Base-by-base conservation (phyloP, 30 jellyfish, hydroid and myxozoan genomes). In the Chrysaora quinquecirrha region DNA sequence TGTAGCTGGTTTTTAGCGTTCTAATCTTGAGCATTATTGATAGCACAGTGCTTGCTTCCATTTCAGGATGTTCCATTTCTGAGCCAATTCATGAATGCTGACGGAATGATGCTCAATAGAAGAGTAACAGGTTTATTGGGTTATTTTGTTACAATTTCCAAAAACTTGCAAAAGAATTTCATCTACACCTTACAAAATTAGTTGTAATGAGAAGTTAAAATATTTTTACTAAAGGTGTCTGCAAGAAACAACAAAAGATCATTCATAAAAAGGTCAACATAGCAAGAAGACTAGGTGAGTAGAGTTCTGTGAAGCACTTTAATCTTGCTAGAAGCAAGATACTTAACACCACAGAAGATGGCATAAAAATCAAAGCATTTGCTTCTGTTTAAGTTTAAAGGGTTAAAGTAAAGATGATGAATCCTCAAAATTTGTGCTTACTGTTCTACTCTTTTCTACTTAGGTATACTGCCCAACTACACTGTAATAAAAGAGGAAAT, bases 161-260 rank as follows among this genome's bases (percentile, higher is more conserved):
- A 9, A 21, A 14, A 10, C 65, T 66, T 66, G 25, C 78, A 66
- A 29, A 10, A n/a, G 25, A 66, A 4, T 18, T 7, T 18, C 78
- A 16, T 1, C 29, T 28, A 38, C 24, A 78, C 3, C 18, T n/a
- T n/a, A n/a, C n/a, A n/a, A n/a, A n/a, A n/a, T n/a, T n/a, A n/a
- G n/a, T n/a, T n/a, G n/a, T n/a, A n/a, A n/a, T n/a, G n/a, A n/a
- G n/a, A n/a, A n/a, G n/a, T n/a, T n/a, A n/a, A n/a, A n/a, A n/a
- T n/a, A n/a, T n/a, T n/a, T n/a, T n/a, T n/a, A n/a, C n/a, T n/a
- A 14, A 21, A 90, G 97, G 98, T 56, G 98, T 91, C 30, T 91
- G 98, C 85, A 91, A 91, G 60, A 83, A 71, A 48, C 98, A 91
- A 65, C 98, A 91, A 49, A 72, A 69, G 50, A 60, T 64, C 10